Evolutionary conservation across 2,113 vertebrate genomes (phyloP).

Genomic region (rat (Rattus norvegicus)): DNA sequence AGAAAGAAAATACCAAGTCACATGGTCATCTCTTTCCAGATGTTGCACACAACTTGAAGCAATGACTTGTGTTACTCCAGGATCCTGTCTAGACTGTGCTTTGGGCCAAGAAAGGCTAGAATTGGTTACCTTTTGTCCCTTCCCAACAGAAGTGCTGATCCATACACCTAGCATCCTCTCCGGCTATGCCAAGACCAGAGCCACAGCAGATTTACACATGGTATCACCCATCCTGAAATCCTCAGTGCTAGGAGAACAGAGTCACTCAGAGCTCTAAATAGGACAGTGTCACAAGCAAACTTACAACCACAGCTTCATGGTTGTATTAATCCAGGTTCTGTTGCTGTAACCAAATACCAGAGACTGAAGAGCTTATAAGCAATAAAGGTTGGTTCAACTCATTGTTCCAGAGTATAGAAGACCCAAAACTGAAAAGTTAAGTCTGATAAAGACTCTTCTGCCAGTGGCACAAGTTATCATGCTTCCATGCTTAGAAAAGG

Average conservation of each 20-base stretch:
- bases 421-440: not conserved
- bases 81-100: not conserved
- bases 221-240: not conserved
- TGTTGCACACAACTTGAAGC: not conserved
- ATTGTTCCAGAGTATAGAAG: not conserved
- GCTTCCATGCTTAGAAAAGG: not conserved
- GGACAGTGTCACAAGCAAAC: not conserved
- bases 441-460: not conserved
- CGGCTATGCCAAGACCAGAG: not conserved
- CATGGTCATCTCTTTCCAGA: not conserved
- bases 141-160: not conserved
- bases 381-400: not conserved
- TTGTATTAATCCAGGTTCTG: not conserved
- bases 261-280: not conserved
- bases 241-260: not conserved
- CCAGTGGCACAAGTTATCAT: not conserved
- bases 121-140: not conserved
- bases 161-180: not conserved
- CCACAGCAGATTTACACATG: not conserved
- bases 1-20: constrained; percentile 45
- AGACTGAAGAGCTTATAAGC: not conserved
- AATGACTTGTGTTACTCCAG: not conserved
- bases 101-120: not conserved
- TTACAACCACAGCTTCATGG: not conserved
- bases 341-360: not conserved